phyloP scores from a whole-genome alignment of 2,888 invertebrate genomes.

The Dryobota labecula region DNA sequence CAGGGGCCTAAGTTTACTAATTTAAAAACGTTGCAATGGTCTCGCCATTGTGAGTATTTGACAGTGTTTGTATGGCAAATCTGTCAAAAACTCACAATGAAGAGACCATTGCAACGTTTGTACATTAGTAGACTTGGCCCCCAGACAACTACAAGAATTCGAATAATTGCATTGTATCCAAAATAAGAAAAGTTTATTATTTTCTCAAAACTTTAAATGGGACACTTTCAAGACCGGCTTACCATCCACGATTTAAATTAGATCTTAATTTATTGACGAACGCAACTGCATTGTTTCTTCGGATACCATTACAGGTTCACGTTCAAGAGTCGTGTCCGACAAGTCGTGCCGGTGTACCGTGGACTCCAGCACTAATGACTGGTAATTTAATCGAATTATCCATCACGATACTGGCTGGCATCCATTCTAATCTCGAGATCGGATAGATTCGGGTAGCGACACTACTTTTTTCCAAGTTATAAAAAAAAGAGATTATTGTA shows the following conservation, averaged over 20 bases:
- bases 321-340: constrained; percentile 57
- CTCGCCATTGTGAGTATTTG: no score
- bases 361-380: constrained; percentile 73
- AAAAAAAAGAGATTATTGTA: constrained; percentile 42
- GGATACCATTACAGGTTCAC: constrained; percentile 54
- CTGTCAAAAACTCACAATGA: no score
- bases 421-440: constrained; percentile 66
- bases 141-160: background rate
- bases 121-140: no score
- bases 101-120: no score
- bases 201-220: background rate
- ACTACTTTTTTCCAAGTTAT: constrained; percentile 60
- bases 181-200: constrained; percentile 2
- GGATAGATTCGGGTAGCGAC: constrained; percentile 66
- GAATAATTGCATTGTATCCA: background rate
- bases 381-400: constrained; percentile 79
- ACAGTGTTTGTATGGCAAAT: no score
- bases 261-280: constrained; percentile 49
- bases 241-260: constrained; percentile 42
- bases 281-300: constrained; percentile 52
- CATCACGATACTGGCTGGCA: constrained; percentile 69
- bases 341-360: constrained; percentile 69
- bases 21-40: no score
- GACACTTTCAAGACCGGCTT: background rate
- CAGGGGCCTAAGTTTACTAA: no score